phyloP scores from a whole-genome alignment of 2,113 vertebrate species.

The Paracanthobrama guichenoti region DNA sequence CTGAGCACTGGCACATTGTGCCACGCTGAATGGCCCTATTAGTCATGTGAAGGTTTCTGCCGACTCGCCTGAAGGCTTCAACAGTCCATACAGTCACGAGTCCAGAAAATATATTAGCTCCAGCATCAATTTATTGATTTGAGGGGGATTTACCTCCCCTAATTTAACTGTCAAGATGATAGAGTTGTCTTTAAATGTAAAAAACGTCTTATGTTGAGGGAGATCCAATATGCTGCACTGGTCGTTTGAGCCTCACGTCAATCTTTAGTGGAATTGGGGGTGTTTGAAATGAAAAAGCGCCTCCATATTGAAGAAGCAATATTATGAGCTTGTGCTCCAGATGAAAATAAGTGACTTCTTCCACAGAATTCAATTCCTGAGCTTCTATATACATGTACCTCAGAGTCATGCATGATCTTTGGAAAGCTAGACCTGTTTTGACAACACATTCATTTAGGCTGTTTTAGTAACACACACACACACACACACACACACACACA shows the following conservation, averaged over 20 bases:
- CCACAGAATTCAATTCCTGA: not conserved
- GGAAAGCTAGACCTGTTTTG: constrained; percentile 13
- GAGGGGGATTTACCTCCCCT: constrained; percentile 45
- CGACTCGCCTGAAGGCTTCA: constrained; percentile 31
- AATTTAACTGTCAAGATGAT: constrained; percentile 53
- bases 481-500: not conserved
- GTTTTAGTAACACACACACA: not conserved
- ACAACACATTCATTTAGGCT: constrained; percentile 18
- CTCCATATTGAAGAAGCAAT: constrained; percentile 20
- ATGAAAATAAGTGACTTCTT: constrained; percentile 19
- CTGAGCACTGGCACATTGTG: constrained; percentile 26
- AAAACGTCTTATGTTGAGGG: constrained; percentile 6
- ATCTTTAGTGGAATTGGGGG: constrained; percentile 18
- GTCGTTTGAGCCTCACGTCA: not conserved
- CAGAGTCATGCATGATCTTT: constrained; percentile 4
- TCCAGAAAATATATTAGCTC: constrained; percentile 40
- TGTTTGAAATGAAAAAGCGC: constrained; percentile 4
- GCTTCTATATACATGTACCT: not conserved
- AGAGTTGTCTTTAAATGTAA: constrained; percentile 39
- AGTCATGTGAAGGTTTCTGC: constrained; percentile 42
- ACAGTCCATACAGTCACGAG: constrained; percentile 13
- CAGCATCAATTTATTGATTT: constrained; percentile 50
- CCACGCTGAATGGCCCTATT: constrained; percentile 40
- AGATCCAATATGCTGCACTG: not conserved
- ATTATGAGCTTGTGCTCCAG: not conserved